A percentile compares a stretch with the other conserved stretches of the same genome.
These are phyloP conservation scores for Reticulitermes lucifugus DNA, from an alignment of 2,888 invertebrate species.

Conservation along the genomic window DNA sequence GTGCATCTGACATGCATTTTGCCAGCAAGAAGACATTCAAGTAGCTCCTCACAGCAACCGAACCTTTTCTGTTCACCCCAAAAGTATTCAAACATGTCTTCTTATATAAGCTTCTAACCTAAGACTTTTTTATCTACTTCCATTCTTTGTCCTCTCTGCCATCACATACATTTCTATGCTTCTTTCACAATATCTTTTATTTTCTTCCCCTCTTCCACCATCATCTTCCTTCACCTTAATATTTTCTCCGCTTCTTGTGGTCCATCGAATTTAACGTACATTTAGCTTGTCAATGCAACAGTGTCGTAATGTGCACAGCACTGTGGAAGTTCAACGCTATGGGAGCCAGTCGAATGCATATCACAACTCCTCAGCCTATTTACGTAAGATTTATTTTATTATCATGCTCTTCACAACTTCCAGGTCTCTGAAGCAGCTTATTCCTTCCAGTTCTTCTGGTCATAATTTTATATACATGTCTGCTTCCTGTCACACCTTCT, in stretches of 20 bases:
- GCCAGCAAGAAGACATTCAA: conserved; percentile 2
- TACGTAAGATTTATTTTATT: too few relatives aligned
- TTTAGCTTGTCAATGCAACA: neutral
- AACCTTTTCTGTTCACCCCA: neutral
- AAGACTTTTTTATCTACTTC: conserved; percentile 2
- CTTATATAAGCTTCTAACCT: conserved; percentile 11
- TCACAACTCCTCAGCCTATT: too few relatives aligned
- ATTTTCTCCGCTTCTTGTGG: neutral
- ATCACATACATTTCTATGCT: conserved; percentile 10
- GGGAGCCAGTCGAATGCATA: too few relatives aligned
- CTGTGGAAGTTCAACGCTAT: too few relatives aligned
- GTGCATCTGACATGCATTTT: neutral
- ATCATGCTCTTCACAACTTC: too few relatives aligned
- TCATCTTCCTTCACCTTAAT: conserved; percentile 6
- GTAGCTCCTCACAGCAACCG: neutral
- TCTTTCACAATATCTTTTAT: neutral
- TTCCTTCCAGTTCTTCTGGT: too few relatives aligned
- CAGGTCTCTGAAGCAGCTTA: too few relatives aligned
- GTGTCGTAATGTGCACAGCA: neutral
- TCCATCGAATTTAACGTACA: neutral
- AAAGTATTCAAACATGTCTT: conserved; percentile 15
- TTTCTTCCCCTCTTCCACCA: neutral
- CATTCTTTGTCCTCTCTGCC: conserved; percentile 1
- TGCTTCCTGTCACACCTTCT: too few relatives aligned
- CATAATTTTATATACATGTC: too few relatives aligned